phyloP scores from a whole-genome alignment of 2,888 invertebrate genomes.

The Heteropelma amictum region DNA sequence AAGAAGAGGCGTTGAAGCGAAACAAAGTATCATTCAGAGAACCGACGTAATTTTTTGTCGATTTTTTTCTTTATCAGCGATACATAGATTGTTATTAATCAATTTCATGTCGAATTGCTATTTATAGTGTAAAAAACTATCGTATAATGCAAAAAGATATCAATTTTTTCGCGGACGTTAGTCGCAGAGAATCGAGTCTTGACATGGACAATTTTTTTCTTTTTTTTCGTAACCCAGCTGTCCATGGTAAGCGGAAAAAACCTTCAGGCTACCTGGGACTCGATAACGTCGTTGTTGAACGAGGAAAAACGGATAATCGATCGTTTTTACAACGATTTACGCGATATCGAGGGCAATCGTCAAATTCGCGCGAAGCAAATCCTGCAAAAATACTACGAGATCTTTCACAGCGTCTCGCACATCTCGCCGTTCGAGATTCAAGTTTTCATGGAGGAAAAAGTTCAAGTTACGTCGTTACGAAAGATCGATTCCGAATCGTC shows the following conservation, averaged over 20 bases:
- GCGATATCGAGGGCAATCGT: conserved; percentile 49
- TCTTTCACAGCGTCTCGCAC: conserved; percentile 54
- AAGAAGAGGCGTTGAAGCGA: conserved; percentile 34
- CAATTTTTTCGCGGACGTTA: too few species aligned
- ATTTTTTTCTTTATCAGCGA: too few species aligned
- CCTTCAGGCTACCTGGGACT: conserved; percentile 40
- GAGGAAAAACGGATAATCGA: conserved; percentile 50
- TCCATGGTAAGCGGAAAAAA: conserved; percentile 26
- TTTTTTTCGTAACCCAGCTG: too few species aligned
- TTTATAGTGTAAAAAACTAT: too few species aligned
- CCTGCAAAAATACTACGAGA: conserved; percentile 57
- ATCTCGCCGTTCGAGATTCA: conserved; percentile 51
- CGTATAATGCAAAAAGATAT: too few species aligned
- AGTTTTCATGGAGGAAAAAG: conserved; percentile 55
- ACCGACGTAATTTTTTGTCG: conserved; percentile 36
- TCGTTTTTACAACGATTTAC: conserved; percentile 43
- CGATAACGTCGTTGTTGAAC: conserved; percentile 28
- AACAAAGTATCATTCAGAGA: conserved; percentile 18
- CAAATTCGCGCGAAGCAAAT: conserved; percentile 36
- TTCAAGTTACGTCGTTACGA: conserved; percentile 49
- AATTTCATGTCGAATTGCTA: too few species aligned
- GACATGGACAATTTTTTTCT: too few species aligned
- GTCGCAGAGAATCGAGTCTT: too few species aligned
- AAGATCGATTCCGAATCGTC: too few species aligned
- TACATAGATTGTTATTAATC: too few species aligned